These are phyloP conservation scores for Eidolon helvum DNA, from an alignment of 2,113 vertebrate species.

Conservation along the genomic window DNA sequence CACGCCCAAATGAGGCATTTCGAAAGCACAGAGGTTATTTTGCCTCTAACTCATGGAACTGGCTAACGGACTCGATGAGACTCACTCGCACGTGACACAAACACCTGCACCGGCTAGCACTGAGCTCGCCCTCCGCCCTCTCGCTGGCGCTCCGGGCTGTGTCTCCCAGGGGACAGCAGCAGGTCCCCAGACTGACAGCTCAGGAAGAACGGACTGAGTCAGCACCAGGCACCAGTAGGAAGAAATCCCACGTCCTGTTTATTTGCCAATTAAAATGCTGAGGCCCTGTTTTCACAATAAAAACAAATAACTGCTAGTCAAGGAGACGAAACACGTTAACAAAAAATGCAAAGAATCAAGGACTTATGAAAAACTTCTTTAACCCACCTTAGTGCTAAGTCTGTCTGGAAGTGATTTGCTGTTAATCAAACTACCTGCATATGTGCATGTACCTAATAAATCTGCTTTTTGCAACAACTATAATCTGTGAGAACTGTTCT, in stretches of 20 bases:
- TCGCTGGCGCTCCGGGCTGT: neutral
- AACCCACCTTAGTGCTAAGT: neutral
- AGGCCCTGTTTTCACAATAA: neutral
- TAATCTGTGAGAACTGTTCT: neutral
- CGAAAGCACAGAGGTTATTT: neutral
- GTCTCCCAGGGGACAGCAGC: neutral
- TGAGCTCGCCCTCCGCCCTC: no score
- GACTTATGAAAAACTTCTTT: neutral
- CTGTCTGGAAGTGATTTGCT: neutral
- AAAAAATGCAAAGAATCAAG: neutral
- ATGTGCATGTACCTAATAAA: neutral
- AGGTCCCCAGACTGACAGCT: neutral
- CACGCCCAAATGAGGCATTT: conserved; percentile 75
- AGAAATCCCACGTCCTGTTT: no score
- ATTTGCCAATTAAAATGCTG: no score
- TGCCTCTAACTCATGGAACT: neutral
- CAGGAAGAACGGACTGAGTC: fast-evolving
- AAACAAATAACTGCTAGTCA: neutral
- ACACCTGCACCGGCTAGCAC: no score
- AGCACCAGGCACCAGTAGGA: neutral
- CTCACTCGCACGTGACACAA: fast-evolving
- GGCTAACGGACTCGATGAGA: neutral
- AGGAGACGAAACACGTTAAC: neutral
- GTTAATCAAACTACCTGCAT: neutral
- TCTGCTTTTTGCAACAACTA: neutral